A percentile compares a stretch with the other conserved stretches of the same genome.
phyloP scores from a whole-genome alignment of 2,888 invertebrate genomes.

The Plebejus anna region DNA sequence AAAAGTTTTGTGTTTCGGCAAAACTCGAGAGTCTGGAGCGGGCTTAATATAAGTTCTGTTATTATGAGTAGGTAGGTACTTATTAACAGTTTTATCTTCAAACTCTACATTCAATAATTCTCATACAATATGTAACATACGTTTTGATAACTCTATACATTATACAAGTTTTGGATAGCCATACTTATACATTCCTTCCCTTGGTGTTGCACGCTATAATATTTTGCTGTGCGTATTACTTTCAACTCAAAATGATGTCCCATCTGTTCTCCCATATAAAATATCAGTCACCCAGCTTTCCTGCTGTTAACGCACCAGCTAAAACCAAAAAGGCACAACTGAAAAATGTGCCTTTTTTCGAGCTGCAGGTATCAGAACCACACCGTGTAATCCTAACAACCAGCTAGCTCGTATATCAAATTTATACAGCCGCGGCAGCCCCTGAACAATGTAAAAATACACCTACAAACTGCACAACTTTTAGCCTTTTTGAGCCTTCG shows the following conservation, averaged over 20 bases:
- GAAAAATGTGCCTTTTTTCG: slow-evolving; percentile 3
- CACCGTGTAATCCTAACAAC: slow-evolving; percentile 9
- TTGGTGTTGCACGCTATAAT: not conserved
- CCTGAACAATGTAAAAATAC: slow-evolving; percentile 14
- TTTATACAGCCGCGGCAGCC: slow-evolving; percentile 3
- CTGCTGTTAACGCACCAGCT: not conserved
- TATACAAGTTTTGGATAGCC: not conserved
- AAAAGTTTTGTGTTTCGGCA: no score
- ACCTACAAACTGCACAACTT: slow-evolving; percentile 7
- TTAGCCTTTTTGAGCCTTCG: not conserved
- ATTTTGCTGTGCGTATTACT: not conserved
- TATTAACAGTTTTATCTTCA: no score
- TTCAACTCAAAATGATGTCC: not conserved
- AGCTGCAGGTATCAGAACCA: not conserved
- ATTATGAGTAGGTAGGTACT: no score
- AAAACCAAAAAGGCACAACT: not conserved
- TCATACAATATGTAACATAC: no score
- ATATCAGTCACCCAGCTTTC: not conserved
- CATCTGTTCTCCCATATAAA: not conserved
- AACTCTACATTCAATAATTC: no score
- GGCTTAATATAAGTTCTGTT: no score
- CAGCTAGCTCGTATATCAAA: slow-evolving; percentile 6
- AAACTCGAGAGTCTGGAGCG: no score
- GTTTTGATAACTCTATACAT: not conserved
- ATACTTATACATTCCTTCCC: not conserved